phyloP scores from a whole-genome alignment of 2,888 invertebrate species.

The Tipula vernalis region DNA sequence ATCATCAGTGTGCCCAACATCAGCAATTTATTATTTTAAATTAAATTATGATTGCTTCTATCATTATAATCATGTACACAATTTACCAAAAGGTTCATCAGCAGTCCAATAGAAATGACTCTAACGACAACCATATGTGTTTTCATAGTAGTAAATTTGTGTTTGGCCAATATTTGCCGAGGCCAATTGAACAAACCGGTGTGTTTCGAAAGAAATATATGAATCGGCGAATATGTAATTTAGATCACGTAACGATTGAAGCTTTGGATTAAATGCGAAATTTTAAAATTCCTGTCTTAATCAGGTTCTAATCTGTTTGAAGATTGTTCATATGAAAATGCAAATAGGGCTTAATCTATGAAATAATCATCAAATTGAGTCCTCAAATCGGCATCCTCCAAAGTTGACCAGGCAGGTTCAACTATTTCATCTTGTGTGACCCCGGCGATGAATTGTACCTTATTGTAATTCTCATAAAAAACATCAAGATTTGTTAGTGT shows the following conservation, averaged over 20 bases:
- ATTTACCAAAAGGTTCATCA: neutral
- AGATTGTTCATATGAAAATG: neutral
- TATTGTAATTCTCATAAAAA: slow-evolving; percentile 34
- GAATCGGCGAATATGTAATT: neutral
- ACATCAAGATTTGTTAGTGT: slow-evolving; percentile 38
- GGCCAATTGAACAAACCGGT: neutral
- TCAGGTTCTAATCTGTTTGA: neutral
- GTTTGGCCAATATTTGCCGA: neutral
- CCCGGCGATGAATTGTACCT: slow-evolving; percentile 52
- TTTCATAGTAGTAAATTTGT: neutral
- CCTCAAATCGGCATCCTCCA: neutral
- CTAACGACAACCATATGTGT: neutral
- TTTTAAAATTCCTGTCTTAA: neutral
- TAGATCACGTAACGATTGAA: neutral
- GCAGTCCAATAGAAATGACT: neutral
- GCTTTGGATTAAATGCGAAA: neutral
- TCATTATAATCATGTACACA: neutral
- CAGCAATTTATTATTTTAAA: neutral
- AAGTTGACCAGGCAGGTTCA: slow-evolving; percentile 22
- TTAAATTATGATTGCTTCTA: neutral
- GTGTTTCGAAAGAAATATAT: neutral
- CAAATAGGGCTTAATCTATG: neutral
- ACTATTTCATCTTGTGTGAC: slow-evolving; percentile 55
- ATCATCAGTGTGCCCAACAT: slow-evolving; percentile 17
- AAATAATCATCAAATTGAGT: neutral